A percentile compares a stretch with the other conserved stretches of the same genome.
phyloP scores from a whole-genome alignment of 2,888 invertebrate genomes.

The Heliconius hortense region DNA sequence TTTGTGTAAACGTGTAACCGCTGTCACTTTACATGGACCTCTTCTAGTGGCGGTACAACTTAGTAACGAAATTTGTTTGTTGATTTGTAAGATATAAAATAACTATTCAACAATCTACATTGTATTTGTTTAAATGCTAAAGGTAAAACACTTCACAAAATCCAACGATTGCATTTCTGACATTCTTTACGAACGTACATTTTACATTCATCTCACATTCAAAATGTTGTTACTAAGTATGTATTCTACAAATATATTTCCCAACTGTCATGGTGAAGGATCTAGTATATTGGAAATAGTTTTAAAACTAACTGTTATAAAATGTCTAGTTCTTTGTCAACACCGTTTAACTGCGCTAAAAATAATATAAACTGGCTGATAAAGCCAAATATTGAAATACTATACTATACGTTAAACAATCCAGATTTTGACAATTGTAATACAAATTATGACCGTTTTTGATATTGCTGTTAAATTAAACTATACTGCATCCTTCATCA shows the following conservation, averaged over 20 bases:
- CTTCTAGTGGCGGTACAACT: constrained; percentile 12
- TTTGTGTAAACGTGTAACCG: constrained; percentile 30
- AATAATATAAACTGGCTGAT: neutral
- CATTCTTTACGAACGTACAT: neutral
- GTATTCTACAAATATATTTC: constrained; percentile 10
- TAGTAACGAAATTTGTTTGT: constrained; percentile 16
- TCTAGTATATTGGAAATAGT: neutral
- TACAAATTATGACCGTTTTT: neutral
- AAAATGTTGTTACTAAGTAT: constrained; percentile 26
- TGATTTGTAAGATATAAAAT: neutral
- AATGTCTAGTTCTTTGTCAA: neutral
- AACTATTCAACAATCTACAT: neutral
- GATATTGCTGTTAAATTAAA: neutral
- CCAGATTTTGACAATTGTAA: neutral
- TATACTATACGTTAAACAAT: neutral
- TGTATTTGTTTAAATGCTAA: neutral
- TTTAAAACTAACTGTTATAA: neutral
- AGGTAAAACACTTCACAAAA: neutral
- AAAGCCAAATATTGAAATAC: neutral
- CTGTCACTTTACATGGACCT: constrained; percentile 27
- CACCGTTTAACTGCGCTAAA: neutral
- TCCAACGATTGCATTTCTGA: neutral
- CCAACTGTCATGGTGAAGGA: constrained; percentile 10
- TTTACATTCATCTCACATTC: neutral
- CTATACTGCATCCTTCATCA: constrained; percentile 20